Evolutionary conservation across 2,113 vertebrate genomes (phyloP).

Genomic region (Gila orcuttii): DNA sequence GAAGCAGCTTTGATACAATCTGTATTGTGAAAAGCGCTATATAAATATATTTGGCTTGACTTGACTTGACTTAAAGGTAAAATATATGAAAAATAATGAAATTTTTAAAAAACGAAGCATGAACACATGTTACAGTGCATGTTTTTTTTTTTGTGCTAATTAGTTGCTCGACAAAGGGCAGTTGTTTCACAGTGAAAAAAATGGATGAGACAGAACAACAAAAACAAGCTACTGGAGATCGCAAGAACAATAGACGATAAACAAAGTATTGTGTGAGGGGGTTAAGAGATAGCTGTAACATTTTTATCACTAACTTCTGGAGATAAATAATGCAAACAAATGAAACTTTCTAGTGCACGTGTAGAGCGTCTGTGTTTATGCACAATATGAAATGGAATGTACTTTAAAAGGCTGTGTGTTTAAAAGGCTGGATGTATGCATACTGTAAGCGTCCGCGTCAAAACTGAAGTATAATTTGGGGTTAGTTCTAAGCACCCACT

Average conservation of each 20-base stretch:
- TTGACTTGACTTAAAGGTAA: too few species aligned
- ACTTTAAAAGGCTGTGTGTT: background rate
- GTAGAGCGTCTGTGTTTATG: background rate
- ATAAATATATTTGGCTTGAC: too few species aligned
- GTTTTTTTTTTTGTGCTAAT: background rate
- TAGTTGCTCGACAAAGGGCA: too few species aligned
- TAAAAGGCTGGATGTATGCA: background rate
- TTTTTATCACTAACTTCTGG: background rate
- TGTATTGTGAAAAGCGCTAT: too few species aligned
- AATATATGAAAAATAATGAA: too few species aligned
- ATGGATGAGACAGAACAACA: too few species aligned
- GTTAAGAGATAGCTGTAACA: background rate
- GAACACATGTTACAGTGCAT: too few species aligned
- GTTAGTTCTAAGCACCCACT: conserved; percentile 3
- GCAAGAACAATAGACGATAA: background rate
- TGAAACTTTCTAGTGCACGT: background rate
- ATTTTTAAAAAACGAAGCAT: too few species aligned
- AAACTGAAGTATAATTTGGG: background rate
- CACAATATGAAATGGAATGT: background rate
- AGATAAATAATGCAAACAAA: background rate
- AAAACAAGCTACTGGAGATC: too few species aligned
- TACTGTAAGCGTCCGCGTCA: background rate
- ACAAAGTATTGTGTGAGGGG: background rate
- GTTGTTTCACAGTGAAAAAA: too few species aligned
- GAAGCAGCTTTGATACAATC: too few species aligned